These are phyloP conservation scores for Cynaeus angustus DNA, from an alignment of 2,888 invertebrate species.

Conservation along the genomic window DNA sequence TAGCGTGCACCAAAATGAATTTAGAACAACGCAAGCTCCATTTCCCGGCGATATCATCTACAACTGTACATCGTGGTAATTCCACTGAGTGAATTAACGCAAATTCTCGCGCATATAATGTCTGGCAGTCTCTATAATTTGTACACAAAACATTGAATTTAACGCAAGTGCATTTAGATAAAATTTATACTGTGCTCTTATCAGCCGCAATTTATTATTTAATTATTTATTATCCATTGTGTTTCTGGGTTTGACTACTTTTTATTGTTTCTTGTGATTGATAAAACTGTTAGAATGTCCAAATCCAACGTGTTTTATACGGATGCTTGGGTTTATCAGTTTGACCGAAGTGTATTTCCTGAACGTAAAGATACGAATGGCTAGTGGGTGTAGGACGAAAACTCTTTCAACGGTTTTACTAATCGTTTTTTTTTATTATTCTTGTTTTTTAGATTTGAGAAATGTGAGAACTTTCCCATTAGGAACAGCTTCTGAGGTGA, in stretches of 20 bases:
- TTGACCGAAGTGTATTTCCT: constrained; percentile 64
- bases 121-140: constrained; percentile 51
- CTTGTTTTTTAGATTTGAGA: not conserved
- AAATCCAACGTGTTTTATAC: constrained; percentile 62
- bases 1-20: constrained; percentile 16
- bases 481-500: no score
- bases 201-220: constrained; percentile 59
- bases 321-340: constrained; percentile 65
- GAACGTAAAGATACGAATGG: constrained; percentile 59
- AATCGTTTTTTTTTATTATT: constrained; percentile 3
- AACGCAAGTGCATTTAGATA: constrained; percentile 61
- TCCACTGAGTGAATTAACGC: constrained; percentile 52
- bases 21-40: constrained; percentile 20
- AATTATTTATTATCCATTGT: constrained; percentile 58
- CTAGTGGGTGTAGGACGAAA: constrained; percentile 56
- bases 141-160: constrained; percentile 58
- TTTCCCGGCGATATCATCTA: constrained; percentile 55
- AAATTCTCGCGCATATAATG: constrained; percentile 53
- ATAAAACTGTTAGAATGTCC: no score
- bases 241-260: constrained; percentile 1
- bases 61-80: constrained; percentile 52
- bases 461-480: no score
- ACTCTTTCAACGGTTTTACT: constrained; percentile 26
- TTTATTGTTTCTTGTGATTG: not conserved
- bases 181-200: constrained; percentile 59